Evolutionary conservation across 2,797 vertebrate species (phyloP).

Genomic region (Chaetophractus vellerosus): DNA sequence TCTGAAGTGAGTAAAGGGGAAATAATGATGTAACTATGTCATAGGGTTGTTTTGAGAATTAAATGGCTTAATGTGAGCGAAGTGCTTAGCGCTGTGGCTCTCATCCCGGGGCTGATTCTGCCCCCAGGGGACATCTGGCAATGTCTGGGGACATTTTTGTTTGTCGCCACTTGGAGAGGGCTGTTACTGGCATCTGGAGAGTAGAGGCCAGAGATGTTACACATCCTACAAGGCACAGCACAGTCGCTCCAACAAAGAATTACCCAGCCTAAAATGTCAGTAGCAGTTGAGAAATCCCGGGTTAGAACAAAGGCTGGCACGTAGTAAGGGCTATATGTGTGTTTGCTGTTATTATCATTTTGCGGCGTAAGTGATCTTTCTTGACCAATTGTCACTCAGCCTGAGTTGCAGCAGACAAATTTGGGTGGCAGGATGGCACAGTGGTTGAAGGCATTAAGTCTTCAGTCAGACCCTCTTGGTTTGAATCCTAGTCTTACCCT

Average conservation of each 20-base stretch:
- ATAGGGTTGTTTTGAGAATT: not conserved
- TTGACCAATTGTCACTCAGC: not conserved
- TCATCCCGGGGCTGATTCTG: too few species aligned
- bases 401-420: not conserved
- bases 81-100: too few species aligned
- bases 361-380: not conserved
- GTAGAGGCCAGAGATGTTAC: not conserved
- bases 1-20: constrained; percentile 29
- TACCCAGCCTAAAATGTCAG: not conserved
- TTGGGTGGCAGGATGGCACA: not conserved
- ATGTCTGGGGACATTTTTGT: too few species aligned
- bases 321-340: not conserved
- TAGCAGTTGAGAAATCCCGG: not conserved
- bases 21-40: not conserved
- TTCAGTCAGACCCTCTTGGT: not conserved
- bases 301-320: not conserved
- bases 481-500: not conserved
- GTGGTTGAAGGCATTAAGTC: not conserved
- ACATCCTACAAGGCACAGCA: not conserved
- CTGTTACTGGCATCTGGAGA: not conserved
- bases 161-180: not conserved
- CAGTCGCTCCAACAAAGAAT: not conserved
- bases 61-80: too few species aligned
- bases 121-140: too few species aligned
- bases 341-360: constrained; percentile 17